Evolutionary conservation across 2,797 vertebrate species (phyloP).

Genomic region (Chelidonichthys spinosus): DNA sequence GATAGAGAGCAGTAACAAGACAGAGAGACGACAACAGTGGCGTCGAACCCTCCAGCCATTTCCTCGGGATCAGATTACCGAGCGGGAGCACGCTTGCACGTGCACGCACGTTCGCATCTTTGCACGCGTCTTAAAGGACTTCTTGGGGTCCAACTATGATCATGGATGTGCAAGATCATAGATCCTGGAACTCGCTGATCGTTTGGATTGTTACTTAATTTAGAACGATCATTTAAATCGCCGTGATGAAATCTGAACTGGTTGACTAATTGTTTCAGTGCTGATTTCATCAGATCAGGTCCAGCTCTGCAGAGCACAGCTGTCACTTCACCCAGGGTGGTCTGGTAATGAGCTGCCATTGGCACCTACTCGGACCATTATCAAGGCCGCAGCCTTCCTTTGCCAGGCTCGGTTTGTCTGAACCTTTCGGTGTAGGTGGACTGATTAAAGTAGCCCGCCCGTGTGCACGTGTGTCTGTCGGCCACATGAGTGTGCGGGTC

Average conservation of each 20-base stretch:
- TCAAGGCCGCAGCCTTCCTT: constrained; percentile 42
- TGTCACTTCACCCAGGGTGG: constrained; percentile 46
- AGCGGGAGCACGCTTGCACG: background rate
- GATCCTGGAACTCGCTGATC: background rate
- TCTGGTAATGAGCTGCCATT: constrained; percentile 66
- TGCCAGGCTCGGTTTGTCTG: constrained; percentile 34
- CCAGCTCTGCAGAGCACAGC: constrained; percentile 25
- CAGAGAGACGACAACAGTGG: constrained; percentile 4
- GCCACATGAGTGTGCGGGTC: background rate
- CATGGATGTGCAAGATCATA: background rate
- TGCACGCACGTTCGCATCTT: background rate
- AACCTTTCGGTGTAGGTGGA: constrained; percentile 51
- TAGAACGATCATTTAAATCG: constrained; percentile 8
- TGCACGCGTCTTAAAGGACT: constrained; percentile 15
- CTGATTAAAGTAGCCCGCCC: constrained; percentile 27
- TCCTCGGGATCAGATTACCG: constrained; percentile 11
- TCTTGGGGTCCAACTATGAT: too few relatives aligned
- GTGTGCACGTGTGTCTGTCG: background rate
- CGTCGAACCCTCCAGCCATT: constrained; percentile 42
- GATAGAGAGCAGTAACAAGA: constrained; percentile 30
- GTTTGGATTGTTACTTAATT: constrained; percentile 1
- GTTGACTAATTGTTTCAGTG: constrained; percentile 39
- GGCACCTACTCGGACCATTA: constrained; percentile 69
- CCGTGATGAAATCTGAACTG: background rate
- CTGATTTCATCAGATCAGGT: constrained; percentile 46